phyloP scores from a whole-genome alignment of 2,797 vertebrate species.

The Oreochromis grahami region DNA sequence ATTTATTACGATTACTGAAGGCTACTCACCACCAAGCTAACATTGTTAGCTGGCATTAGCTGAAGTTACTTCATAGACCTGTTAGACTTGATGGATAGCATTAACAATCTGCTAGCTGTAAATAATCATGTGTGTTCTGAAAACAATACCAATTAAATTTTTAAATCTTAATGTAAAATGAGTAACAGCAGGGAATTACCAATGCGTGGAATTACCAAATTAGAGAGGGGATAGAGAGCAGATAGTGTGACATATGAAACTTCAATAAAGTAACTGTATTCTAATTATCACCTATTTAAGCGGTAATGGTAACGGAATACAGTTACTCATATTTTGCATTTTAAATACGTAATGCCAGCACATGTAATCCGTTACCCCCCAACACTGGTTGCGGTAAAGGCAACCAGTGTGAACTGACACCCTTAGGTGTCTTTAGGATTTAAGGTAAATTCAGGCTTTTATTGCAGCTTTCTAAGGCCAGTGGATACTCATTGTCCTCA shows the following conservation, averaged over 20 bases:
- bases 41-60: background rate
- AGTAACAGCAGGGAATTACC: background rate
- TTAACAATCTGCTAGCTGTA: background rate
- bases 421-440: background rate
- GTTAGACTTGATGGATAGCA: background rate
- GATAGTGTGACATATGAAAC: background rate
- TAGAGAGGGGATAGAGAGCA: background rate
- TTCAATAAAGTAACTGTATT: background rate
- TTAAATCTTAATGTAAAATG: background rate
- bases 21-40: background rate
- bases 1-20: background rate
- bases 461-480: background rate
- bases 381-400: background rate
- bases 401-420: background rate
- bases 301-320: background rate
- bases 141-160: background rate
- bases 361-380: background rate
- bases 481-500: background rate
- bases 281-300: background rate
- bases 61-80: background rate
- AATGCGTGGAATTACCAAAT: background rate
- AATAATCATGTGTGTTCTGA: background rate
- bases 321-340: background rate
- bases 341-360: background rate
- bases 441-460: background rate